These are phyloP conservation scores for Arbacia lixula DNA, from an alignment of 53 echinoderm and acorn worm genomes.

Conservation along the genomic window DNA sequence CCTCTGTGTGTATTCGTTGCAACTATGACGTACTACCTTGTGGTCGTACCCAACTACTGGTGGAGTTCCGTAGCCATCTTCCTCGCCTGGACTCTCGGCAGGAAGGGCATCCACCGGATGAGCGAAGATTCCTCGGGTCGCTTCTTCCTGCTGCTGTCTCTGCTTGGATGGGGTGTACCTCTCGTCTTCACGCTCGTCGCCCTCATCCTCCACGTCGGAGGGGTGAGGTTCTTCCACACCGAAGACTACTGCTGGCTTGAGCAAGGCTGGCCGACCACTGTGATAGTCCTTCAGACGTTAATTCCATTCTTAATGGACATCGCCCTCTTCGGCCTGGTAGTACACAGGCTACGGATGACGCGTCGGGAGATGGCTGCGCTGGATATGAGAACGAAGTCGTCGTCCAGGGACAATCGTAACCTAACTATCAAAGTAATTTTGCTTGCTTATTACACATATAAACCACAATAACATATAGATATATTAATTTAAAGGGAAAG, in stretches of 20 bases:
- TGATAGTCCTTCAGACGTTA: neutral
- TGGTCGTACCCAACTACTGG: slow-evolving; percentile 43
- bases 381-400: no score
- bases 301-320: slow-evolving; percentile 4
- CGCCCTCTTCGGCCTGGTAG: slow-evolving; percentile 13
- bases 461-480: no score
- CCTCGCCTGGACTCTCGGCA: slow-evolving; percentile 35
- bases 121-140: neutral
- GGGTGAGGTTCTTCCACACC: neutral
- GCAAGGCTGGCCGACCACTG: slow-evolving; percentile 11
- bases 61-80: slow-evolving; percentile 48
- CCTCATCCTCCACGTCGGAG: neutral
- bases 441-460: no score
- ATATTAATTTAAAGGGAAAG: no score
- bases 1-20: slow-evolving; percentile 29
- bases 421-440: no score
- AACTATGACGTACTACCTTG: slow-evolving; percentile 36
- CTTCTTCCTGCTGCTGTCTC: slow-evolving; percentile 23
- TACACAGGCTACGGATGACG: slow-evolving; percentile 23
- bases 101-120: slow-evolving; percentile 38
- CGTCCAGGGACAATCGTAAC: no score
- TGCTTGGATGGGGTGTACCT: slow-evolving; percentile 33
- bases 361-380: neutral
- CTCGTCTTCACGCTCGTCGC: neutral
- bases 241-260: slow-evolving; percentile 32